phyloP scores from a whole-genome alignment of 2,888 invertebrate genomes.

The Sabatieria punctata region DNA sequence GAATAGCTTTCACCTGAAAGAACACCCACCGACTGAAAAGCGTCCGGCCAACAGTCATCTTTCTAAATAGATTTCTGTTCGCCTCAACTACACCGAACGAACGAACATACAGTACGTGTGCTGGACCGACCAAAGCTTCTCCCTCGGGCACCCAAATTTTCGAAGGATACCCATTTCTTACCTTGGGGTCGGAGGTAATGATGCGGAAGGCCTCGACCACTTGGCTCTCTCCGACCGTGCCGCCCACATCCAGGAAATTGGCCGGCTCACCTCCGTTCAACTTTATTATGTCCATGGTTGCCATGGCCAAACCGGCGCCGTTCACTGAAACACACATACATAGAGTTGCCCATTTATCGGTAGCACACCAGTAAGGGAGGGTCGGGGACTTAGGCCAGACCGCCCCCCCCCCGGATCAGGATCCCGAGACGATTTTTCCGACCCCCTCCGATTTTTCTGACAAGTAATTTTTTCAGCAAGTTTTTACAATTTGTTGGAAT shows the following conservation, averaged over 20 bases:
- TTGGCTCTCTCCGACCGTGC: slow-evolving; percentile 81
- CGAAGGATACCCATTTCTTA: slow-evolving; percentile 18
- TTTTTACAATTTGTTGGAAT: no score
- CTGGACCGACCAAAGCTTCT: no score
- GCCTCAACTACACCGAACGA: no score
- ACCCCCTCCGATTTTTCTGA: no score
- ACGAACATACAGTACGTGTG: no score
- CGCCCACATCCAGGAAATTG: slow-evolving; percentile 95
- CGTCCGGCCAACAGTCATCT: no score
- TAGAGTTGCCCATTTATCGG: neutral
- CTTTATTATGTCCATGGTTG: slow-evolving; percentile 98
- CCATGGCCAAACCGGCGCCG: slow-evolving; percentile 98
- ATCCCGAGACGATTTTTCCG: no score
- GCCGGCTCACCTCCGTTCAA: slow-evolving; percentile 88
- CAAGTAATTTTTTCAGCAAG: no score
- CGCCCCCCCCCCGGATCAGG: no score
- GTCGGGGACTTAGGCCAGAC: no score
- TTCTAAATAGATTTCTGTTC: no score
- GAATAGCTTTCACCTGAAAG: slow-evolving; percentile 60
- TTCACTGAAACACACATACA: slow-evolving; percentile 51
- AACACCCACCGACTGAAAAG: neutral
- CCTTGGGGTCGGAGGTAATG: slow-evolving; percentile 49
- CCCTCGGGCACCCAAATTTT: no score
- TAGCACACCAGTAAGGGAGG: neutral
- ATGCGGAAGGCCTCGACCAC: slow-evolving; percentile 80